These are phyloP conservation scores for Grapholita molesta DNA, from an alignment of 1,140 invertebrate species.

Conservation along the genomic window DNA sequence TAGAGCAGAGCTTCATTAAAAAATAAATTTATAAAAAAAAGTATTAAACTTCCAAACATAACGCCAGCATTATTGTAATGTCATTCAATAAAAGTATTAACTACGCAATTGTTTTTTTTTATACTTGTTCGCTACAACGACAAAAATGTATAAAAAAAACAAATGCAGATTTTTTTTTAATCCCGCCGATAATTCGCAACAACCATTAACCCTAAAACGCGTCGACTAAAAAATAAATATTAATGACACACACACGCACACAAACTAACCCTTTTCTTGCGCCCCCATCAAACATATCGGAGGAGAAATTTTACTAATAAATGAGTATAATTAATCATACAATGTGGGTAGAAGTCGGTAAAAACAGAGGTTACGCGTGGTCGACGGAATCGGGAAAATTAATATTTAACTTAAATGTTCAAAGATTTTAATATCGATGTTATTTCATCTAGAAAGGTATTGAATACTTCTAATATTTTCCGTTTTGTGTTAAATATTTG, in stretches of 20 bases:
- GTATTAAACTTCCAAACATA: not conserved
- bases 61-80: not conserved
- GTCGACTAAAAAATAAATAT: constrained; percentile 20
- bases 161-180: not conserved
- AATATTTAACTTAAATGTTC: not conserved
- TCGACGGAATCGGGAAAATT: not conserved
- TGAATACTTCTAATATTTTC: no score
- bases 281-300: constrained; percentile 15
- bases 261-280: constrained; percentile 19
- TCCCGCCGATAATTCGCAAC: not conserved
- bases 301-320: constrained; percentile 25
- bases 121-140: not conserved
- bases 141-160: not conserved
- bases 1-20: no score
- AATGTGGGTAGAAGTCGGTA: constrained; percentile 5
- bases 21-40: no score
- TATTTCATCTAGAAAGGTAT: no score
- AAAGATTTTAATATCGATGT: not conserved
- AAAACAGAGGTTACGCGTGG: not conserved
- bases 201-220: constrained; percentile 14
- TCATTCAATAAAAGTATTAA: not conserved
- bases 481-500: no score
- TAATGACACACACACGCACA: constrained; percentile 17
- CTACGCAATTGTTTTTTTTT: not conserved
- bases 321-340: constrained; percentile 25